Evolutionary conservation across 1,140 invertebrate species (phyloP), one percentile per base, ranked within the genome.

Genomic region (Diploscapter pachys): DNA sequence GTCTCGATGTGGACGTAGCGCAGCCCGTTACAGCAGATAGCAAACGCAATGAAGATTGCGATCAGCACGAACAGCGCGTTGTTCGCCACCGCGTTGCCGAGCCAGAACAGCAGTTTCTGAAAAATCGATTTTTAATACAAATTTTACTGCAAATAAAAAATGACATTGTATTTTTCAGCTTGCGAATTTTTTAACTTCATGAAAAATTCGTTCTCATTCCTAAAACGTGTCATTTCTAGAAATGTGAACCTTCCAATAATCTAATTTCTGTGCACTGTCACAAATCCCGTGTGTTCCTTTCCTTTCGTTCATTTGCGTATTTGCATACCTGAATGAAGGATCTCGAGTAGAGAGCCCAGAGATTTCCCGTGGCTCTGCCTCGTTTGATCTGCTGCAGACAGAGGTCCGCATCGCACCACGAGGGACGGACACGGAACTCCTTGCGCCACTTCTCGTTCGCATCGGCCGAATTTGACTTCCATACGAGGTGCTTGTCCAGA

Each of bases 1-100:
- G 82, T 84, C 56, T 83, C 82, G 56, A 83, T 83, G 52, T 73
- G 72, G 4, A 83, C 80, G 56, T 73, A 80, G 56, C 82, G 81
- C 11, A 82, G 69, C 2, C 81, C 81, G 66, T 79, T 73, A 51
- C 76, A 79, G 64, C 81, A 82, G 8, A 82, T 50, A 50, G 75
- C 53, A 61, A 83, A 83, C 4, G 80, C 50, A 3, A 71, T 52
- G 0, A 80, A 66, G 49, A 83, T 66, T 5, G 65, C 54, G 9
- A 79, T 8, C 54, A 83, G 79, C 11, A 83, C 81, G 52, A 54
- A 65, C 53, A 79, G 55, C 2, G 82, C 67, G 73, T 83, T 68
- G 5, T 49, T 51, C 31, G 80, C 75, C 8, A 81, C 80, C 48
- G 71, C 73, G 48, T 74, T 74, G 55, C 73, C 73, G 8, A 74